Evolutionary conservation across 1,140 invertebrate species (phyloP).

Genomic region (Acromyrmex charruanus): DNA sequence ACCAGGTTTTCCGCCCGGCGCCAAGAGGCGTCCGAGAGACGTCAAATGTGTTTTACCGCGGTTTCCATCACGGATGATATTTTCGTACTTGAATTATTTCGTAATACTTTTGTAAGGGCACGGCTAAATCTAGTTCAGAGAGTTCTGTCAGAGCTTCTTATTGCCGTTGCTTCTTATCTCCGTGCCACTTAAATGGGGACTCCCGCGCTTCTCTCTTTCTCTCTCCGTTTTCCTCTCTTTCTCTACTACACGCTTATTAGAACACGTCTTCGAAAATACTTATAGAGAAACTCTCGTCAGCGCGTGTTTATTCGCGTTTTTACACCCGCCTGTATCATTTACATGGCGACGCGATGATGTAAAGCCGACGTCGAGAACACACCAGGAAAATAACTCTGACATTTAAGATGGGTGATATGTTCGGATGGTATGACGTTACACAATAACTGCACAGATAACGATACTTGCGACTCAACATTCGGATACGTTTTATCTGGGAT

Average conservation of each 20-base stretch:
- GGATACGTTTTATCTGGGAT: background rate
- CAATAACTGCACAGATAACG: slow-evolving; percentile 17
- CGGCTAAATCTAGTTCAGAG: slow-evolving; percentile 41
- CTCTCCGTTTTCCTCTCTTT: background rate
- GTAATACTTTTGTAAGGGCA: slow-evolving; percentile 38
- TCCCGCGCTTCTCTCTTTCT: slow-evolving; percentile 2
- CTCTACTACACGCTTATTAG: slow-evolving; percentile 7
- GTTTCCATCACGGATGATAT: slow-evolving; percentile 29
- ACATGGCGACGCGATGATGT: background rate
- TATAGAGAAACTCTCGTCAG: slow-evolving; percentile 5
- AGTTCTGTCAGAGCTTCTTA: slow-evolving; percentile 56
- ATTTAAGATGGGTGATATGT: slow-evolving; percentile 11
- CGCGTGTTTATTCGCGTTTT: slow-evolving; percentile 22
- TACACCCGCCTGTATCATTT: background rate
- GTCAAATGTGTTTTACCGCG: background rate
- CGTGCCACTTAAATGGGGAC: slow-evolving; percentile 34
- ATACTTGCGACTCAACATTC: background rate
- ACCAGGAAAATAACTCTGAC: slow-evolving; percentile 6
- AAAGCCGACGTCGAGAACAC: slow-evolving; percentile 5
- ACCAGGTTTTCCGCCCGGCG: background rate
- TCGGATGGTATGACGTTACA: background rate
- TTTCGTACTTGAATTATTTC: slow-evolving; percentile 49
- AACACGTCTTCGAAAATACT: slow-evolving; percentile 34
- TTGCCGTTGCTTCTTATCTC: slow-evolving; percentile 53
- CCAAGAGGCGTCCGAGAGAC: background rate